Evolutionary conservation across 1,140 invertebrate species (phyloP), one percentile per base, ranked within the genome.

Genomic region (Episyrphus balteatus): DNA sequence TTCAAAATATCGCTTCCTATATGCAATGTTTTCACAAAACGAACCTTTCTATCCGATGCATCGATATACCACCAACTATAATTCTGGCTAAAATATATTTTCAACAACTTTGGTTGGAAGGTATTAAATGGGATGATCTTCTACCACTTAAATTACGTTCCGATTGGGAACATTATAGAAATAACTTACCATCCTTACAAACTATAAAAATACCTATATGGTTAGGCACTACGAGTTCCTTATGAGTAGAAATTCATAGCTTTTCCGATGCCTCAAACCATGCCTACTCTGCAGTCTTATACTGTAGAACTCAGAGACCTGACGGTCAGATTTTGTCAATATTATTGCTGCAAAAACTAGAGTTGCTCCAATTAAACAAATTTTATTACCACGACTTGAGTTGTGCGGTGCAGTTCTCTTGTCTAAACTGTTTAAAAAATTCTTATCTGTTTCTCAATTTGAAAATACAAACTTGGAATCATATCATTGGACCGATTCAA

Each of bases 21-120:
- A n/a, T n/a, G n/a, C n/a, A n/a, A 21, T 44, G 31, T 42, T 41
- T n/a, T n/a, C n/a, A 71, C 60, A 15, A 73, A 70, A 55, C 52
- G 63, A 33, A 45, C 12, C 15, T 53, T 73, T 13, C 44, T 67
- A 8, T 61, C 61, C 11, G 47, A 61, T 14, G 46, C 62, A 18
- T 50, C 64, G 3, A 51, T 51, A 44, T 70, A 6, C 39, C 56
- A 2, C 65, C 69, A 11, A 58, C 62, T 33, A 58, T 49, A n/a
- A 59, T 69, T 17, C 53, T 53, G 33, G 42, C 51, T 19, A 70
- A 67, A 54, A 67, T 68, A 13, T 41, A 70, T 7, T 43, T 71
- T 2, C 69, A 70, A 54, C 44, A 62, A 8, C 52, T 69, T 11
- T 68, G 65, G 59, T 43, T 53, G 15, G 50, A 31, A 14, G 50